These are phyloP conservation scores for Sebastes glaucus DNA, from an alignment of 2,797 vertebrate genomes.

Conservation along the genomic window DNA sequence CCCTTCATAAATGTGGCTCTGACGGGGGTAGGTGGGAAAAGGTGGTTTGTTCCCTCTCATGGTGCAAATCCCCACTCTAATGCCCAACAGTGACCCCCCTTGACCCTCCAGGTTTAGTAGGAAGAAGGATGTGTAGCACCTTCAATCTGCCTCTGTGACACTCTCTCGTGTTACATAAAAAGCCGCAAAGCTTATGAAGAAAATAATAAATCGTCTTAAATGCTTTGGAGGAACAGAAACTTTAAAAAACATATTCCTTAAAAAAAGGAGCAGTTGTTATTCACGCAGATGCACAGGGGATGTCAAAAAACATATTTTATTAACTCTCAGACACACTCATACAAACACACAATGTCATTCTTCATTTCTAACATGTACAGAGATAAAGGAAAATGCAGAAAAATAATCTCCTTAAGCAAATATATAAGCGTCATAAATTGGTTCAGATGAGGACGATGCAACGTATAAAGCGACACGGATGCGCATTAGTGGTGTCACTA, in stretches of 20 bases:
- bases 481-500: not conserved
- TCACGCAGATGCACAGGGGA: not conserved
- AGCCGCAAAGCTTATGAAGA: not conserved
- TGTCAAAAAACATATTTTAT: slow-evolving; percentile 61
- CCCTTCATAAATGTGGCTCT: slow-evolving; percentile 49
- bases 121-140: slow-evolving; percentile 25
- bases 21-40: slow-evolving; percentile 35
- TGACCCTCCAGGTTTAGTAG: slow-evolving; percentile 19
- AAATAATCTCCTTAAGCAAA: slow-evolving; percentile 43
- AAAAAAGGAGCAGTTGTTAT: slow-evolving; percentile 12
- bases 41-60: slow-evolving; percentile 32
- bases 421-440: slow-evolving; percentile 6
- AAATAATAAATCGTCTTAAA: not conserved
- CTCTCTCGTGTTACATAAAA: slow-evolving; percentile 7
- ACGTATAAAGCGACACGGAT: slow-evolving; percentile 19
- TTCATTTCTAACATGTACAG: slow-evolving; percentile 20
- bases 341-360: slow-evolving; percentile 31
- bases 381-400: slow-evolving; percentile 27
- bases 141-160: slow-evolving; percentile 19
- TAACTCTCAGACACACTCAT: slow-evolving; percentile 25
- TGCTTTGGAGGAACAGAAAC: slow-evolving; percentile 46
- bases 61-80: slow-evolving; percentile 65
- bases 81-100: slow-evolving; percentile 51
- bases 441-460: not conserved
- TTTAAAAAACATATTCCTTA: not conserved